Percentiles rank a stretch among this genome's conserved stretches.
Evolutionary conservation across 2,797 vertebrate species (phyloP).

Genomic region (Sebastes matsubarae): DNA sequence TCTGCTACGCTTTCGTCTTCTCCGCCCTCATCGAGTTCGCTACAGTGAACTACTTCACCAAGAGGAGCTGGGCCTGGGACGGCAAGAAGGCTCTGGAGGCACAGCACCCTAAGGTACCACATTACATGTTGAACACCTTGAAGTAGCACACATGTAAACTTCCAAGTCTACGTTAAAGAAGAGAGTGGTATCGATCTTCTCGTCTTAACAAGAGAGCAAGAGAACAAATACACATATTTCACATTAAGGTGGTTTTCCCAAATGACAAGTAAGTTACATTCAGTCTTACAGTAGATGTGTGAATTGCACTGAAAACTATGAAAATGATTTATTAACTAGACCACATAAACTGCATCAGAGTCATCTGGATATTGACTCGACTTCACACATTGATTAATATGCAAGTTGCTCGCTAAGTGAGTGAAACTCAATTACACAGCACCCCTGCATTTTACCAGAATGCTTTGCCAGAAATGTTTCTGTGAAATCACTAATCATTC

Average conservation of each 20-base stretch:
- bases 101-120: conserved; percentile 76
- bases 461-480: conserved; percentile 12
- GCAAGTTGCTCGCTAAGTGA: not conserved
- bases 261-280: no score
- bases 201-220: no score
- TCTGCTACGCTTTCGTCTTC: conserved; percentile 98
- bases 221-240: no score
- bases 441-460: not conserved
- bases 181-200: no score
- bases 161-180: no score
- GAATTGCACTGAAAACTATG: not conserved
- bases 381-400: not conserved
- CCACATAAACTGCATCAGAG: not conserved
- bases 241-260: no score
- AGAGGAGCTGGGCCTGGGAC: conserved; percentile 98
- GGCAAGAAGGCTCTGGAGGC: conserved; percentile 96
- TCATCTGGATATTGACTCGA: not conserved
- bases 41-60: conserved; percentile 98
- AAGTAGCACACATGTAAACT: not conserved
- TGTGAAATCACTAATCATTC: conserved; percentile 22
- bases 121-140: not conserved
- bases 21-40: conserved; percentile 98
- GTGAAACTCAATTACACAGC: conserved; percentile 10
- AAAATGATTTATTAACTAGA: not conserved
- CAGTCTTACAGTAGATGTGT: no score